Percentiles rank a stretch among this genome's conserved stretches.
These are phyloP conservation scores for Podarcis cretensis DNA, from an alignment of 2,113 vertebrate species.

Conservation along the genomic window DNA sequence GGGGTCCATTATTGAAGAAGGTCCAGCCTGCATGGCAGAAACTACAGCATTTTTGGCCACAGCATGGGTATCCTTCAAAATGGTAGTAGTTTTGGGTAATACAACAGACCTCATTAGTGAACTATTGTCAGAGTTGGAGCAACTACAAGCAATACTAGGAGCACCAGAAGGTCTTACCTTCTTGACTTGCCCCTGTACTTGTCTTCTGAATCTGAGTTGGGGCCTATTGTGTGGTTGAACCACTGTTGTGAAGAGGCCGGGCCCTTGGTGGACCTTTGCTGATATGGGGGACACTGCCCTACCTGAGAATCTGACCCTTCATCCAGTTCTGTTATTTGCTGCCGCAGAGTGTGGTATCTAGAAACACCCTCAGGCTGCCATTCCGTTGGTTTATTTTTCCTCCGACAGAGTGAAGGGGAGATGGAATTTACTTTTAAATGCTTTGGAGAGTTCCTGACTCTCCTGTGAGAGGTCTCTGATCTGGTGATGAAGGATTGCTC, in stretches of 20 bases:
- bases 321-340: conserved; percentile 44
- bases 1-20: conserved; percentile 36
- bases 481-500: conserved; percentile 60
- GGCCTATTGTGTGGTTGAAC: conserved; percentile 49
- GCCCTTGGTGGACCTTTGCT: conserved; percentile 41
- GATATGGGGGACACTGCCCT: conserved; percentile 59
- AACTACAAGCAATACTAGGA: conserved; percentile 31
- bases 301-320: conserved; percentile 67
- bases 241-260: conserved; percentile 49
- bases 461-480: conserved; percentile 66
- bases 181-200: conserved; percentile 45
- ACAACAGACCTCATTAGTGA: conserved; percentile 59
- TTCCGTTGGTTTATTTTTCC: conserved; percentile 47
- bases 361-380: conserved; percentile 62
- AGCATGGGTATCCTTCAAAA: conserved; percentile 61
- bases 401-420: conserved; percentile 55
- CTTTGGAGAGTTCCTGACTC: conserved; percentile 62
- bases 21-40: conserved; percentile 32
- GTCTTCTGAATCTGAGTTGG: conserved; percentile 69
- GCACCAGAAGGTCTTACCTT: conserved; percentile 60
- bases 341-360: conserved; percentile 58
- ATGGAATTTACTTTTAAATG: conserved; percentile 59
- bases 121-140: conserved; percentile 56
- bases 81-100: conserved; percentile 61
- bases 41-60: conserved; percentile 51